Evolutionary conservation across 2,888 invertebrate genomes (phyloP).

Genomic region (Amphipyra berbera): DNA sequence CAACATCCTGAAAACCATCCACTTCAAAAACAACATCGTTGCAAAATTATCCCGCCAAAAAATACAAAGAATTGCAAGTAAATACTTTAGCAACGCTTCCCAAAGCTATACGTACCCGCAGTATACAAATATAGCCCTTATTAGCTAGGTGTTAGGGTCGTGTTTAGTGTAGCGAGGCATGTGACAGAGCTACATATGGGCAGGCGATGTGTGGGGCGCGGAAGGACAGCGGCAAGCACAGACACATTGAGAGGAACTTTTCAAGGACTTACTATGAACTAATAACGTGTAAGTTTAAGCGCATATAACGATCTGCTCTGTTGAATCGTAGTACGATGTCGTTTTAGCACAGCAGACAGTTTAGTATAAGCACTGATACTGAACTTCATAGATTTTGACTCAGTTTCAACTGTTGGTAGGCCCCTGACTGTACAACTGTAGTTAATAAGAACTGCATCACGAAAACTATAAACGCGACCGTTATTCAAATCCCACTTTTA

Average conservation of each 20-base stretch:
- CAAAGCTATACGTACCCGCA: constrained; percentile 64
- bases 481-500: too few species aligned
- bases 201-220: constrained; percentile 85
- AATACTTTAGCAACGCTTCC: constrained; percentile 55
- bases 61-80: constrained; percentile 16
- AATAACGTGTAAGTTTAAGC: constrained; percentile 4
- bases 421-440: constrained; percentile 3
- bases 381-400: neutral
- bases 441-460: neutral
- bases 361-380: constrained; percentile 7
- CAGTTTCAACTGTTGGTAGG: neutral
- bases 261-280: neutral
- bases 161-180: constrained; percentile 87
- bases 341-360: neutral
- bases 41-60: constrained; percentile 11
- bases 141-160: constrained; percentile 80
- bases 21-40: constrained; percentile 14
- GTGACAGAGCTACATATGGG: constrained; percentile 84
- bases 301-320: neutral
- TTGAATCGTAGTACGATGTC: neutral
- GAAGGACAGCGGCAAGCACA: constrained; percentile 85
- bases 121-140: constrained; percentile 68
- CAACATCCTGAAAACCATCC: constrained; percentile 34
- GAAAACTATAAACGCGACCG: too few species aligned
- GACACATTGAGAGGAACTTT: constrained; percentile 57